These are phyloP conservation scores for Dendroctonus valens DNA, from an alignment of 1,140 invertebrate species.

Conservation along the genomic window DNA sequence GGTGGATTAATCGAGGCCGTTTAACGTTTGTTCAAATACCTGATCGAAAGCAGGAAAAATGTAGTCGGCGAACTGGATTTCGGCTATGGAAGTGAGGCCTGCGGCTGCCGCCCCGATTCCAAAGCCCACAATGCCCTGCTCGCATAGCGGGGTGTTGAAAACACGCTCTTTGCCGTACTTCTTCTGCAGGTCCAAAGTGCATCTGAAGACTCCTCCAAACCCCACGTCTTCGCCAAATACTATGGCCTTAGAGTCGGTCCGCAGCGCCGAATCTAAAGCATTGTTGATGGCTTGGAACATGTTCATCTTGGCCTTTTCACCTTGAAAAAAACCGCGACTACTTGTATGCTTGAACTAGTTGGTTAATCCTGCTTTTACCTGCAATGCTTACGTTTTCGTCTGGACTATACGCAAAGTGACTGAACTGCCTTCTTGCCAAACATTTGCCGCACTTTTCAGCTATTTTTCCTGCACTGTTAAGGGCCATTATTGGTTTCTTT, in stretches of 20 bases:
- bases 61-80: slow-evolving; percentile 99
- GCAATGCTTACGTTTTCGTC: slow-evolving; percentile 38
- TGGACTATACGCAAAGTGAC: slow-evolving; percentile 44
- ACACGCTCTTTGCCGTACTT: slow-evolving; percentile 93
- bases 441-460: not conserved
- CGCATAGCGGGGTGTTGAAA: slow-evolving; percentile 97
- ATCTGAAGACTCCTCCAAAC: slow-evolving; percentile 96
- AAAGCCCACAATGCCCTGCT: slow-evolving; percentile 98
- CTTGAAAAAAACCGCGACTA: too few relatives aligned
- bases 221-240: slow-evolving; percentile 98
- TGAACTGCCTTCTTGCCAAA: slow-evolving; percentile 17
- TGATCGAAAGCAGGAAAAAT: slow-evolving; percentile 99
- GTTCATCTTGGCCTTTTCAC: slow-evolving; percentile 76
- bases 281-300: slow-evolving; percentile 95
- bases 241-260: slow-evolving; percentile 79
- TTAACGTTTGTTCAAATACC: slow-evolving; percentile 53
- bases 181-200: slow-evolving; percentile 88
- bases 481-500: too few relatives aligned
- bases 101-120: slow-evolving; percentile 89
- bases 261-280: slow-evolving; percentile 83
- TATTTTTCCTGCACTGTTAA: too few relatives aligned
- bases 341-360: slow-evolving; percentile 1
- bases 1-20: not conserved
- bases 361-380: slow-evolving; percentile 32
- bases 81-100: slow-evolving; percentile 92